Base-by-base conservation (phyloP, 2,797 vertebrate species). In the Catharus ustulatus region DNA sequence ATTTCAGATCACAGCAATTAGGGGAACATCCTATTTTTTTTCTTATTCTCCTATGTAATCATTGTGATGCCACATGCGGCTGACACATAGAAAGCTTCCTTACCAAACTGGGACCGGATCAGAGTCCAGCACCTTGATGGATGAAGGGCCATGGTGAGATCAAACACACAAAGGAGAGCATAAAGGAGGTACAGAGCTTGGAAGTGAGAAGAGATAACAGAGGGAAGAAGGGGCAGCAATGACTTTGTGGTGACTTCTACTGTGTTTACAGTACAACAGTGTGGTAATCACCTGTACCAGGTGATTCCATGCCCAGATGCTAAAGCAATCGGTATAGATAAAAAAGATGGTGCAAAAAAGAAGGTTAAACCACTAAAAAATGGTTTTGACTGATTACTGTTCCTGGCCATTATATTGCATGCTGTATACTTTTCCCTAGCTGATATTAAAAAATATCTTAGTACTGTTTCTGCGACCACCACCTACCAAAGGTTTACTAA, bases 281-380 rank as follows among this genome's bases (percentile, higher is more conserved):
- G 49, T 38, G 19, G 29, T 19, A 43, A 75, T 42, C 38, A 43
- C 38, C 15, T 34, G 36, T 23, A 54, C 52, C 52, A 54, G 52
- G 13, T 21, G 19, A 54, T 54, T 24, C 23, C 3, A 1, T 16
- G 49, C 1, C 1, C 40, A 78, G 34, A 42, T 1, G 0, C 38
- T 57, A 85, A 43, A 85, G 43, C 17, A 87, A 52, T 1, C 62
- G 21, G 8, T 36, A 81, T 3, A 87, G 26, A 29, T 68, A 71
- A 89, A 80, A 84, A 71, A 77, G 75, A 48, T n/a, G 32, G 20
- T 3, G 26, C 17, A 4, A 11, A 30, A 38, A 57, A 29, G 17
- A 4, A 30, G 46, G 34, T 59, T 40, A 66, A 77, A 57, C 19
- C 13, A 58, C 52, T 67, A 75, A 91, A 91, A 81, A 4, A 42